These are phyloP conservation scores for Saccopteryx leptura DNA, from an alignment of 2,113 vertebrate species.

Conservation along the genomic window DNA sequence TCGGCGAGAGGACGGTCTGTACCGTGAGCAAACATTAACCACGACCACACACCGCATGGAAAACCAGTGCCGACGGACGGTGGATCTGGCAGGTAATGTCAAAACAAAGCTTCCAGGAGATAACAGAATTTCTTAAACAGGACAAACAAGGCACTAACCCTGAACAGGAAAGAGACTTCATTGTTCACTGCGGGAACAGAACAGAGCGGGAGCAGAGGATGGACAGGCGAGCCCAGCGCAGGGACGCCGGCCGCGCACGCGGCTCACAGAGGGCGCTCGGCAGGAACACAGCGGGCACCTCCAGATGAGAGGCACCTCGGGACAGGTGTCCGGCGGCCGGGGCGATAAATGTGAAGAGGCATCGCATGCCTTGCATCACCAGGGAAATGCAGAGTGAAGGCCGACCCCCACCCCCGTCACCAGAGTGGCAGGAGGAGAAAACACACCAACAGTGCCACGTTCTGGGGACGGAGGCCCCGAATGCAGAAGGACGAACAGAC, in stretches of 20 bases:
- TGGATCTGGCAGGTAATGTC: background rate
- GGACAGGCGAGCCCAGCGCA: background rate
- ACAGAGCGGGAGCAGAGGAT: too few relatives aligned
- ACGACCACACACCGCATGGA: background rate
- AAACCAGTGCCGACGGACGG: background rate
- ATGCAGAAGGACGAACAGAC: too few relatives aligned
- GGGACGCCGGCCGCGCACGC: accelerated
- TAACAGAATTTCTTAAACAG: background rate
- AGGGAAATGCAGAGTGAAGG: background rate
- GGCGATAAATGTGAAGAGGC: background rate
- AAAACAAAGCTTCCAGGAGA: background rate
- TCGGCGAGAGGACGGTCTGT: background rate
- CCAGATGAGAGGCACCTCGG: background rate
- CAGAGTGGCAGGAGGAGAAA: background rate
- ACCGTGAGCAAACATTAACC: background rate
- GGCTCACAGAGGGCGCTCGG: background rate
- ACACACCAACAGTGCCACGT: too few relatives aligned
- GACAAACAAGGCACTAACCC: background rate
- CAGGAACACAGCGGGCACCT: background rate
- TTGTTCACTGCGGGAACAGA: background rate
- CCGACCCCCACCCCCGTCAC: background rate
- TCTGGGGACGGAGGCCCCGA: too few relatives aligned
- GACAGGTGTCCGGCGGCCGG: background rate
- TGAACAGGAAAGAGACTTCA: background rate
- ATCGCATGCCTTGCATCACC: background rate